Evolutionary conservation across 37 sponge, comb jelly and placozoan genomes (phyloP), one percentile per base, ranked within the genome.

Genomic region (Ianthella basta): DNA sequence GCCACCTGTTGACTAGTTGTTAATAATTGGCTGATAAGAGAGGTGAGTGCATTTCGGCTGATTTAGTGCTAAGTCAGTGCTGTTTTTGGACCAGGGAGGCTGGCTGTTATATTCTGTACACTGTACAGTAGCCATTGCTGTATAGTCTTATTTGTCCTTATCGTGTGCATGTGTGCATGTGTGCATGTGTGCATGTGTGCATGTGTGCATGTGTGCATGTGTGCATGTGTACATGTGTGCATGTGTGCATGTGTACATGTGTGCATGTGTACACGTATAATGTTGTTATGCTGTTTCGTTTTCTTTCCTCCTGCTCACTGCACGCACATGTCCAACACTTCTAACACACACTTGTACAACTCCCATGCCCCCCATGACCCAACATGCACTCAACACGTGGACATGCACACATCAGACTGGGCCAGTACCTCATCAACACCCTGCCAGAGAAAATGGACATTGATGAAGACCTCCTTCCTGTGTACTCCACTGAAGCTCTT

Each of bases 381-480:
- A 10, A 3, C 50, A 44, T 44, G 50, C 50, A 44, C 50, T 10
- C 50, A 44, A 44, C 50, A 44, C 50, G 3, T 8, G 6, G 50
- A 44, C 50, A 44, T 8, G 3, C 6, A 44, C 50, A 44, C 50
- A 44, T 8, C 59, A 90, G 94, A 64, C 53, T 90, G 34, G 91
- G 94, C 0, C 91, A 94, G 86, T 55, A 86, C 36, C 75, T 94
- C 12, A 86, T 80, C 1, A 86, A 70, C 53, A 87, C 86, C 1
- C 72, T 94, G 23, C 86, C 94, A 38, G 60, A 63, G 30, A 79
- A 80, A 53, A 27, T 35, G 15, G n/a, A 27, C 23, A 39, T 75
- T 19, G 24, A 80, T 55, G 93, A 92, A 82, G 87, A 86, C 68
- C 55, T 3, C 29, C 81, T 86, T 20, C 30, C 54, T 53, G 69